Conservation (phyloP, 2,797 vertebrate genomes). For the Acanthurus leucopareius region DNA sequence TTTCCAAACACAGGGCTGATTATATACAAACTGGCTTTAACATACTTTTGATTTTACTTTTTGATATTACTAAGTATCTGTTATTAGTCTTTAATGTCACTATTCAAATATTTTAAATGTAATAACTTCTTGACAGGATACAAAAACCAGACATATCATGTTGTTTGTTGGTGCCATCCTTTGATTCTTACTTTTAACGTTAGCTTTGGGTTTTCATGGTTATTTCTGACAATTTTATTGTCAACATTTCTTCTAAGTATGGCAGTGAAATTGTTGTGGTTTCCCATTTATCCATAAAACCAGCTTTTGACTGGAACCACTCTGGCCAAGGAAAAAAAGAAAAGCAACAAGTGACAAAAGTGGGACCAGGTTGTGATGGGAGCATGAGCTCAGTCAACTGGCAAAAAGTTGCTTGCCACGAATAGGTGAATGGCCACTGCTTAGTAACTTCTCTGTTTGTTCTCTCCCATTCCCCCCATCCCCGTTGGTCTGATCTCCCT, state of each 20-base stretch:
- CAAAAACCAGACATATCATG: not conserved
- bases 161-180: not conserved
- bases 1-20: not conserved
- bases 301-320: conserved; percentile 8
- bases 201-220: not conserved
- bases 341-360: no score
- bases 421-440: conserved; percentile 59
- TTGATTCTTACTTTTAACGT: no score
- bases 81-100: not conserved
- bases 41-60: not conserved
- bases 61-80: not conserved
- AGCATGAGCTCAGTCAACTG: conserved; percentile 44
- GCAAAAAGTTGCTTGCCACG: conserved; percentile 47
- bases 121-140: not conserved
- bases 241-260: not conserved
- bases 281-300: conserved; percentile 18
- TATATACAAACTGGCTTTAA: not conserved
- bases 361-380: not conserved
- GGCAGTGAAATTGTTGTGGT: not conserved
- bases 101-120: not conserved
- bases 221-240: not conserved
- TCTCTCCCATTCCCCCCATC: conserved; percentile 19
- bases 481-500: conserved; percentile 39
- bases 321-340: not conserved
- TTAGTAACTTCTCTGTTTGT: conserved; percentile 36